These are phyloP conservation scores for Mythimna vitellina DNA, from an alignment of 2,888 invertebrate genomes.

Conservation along the genomic window DNA sequence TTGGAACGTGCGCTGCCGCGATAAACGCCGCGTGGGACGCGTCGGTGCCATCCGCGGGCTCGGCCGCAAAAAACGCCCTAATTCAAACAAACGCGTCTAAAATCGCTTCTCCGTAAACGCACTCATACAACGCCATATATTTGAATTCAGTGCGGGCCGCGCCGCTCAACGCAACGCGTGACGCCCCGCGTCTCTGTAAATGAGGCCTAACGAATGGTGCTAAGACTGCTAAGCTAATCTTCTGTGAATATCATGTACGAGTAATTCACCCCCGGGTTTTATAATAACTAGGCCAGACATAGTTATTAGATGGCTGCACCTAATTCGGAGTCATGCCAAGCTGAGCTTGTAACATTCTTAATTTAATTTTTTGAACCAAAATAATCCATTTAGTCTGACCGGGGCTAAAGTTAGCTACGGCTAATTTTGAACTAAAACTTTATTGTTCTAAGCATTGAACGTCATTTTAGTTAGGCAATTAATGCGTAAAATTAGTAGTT, in stretches of 20 bases:
- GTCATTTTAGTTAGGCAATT: not conserved
- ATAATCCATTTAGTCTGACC: slow-evolving; percentile 16
- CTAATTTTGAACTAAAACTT: slow-evolving; percentile 1
- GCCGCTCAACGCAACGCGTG: no score
- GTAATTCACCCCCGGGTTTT: slow-evolving; percentile 32
- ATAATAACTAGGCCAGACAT: slow-evolving; percentile 38
- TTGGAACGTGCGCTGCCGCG: no score
- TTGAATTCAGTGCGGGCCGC: no score
- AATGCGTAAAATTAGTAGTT: not conserved
- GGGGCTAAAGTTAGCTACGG: slow-evolving; percentile 1
- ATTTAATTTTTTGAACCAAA: slow-evolving; percentile 29
- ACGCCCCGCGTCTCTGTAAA: no score
- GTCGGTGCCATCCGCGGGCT: no score
- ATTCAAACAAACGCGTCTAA: no score
- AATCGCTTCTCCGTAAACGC: no score
- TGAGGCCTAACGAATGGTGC: no score
- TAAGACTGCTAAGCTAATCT: slow-evolving; percentile 14
- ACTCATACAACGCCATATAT: no score
- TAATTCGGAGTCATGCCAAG: slow-evolving; percentile 23
- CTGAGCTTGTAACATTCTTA: slow-evolving; percentile 30
- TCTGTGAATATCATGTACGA: slow-evolving; percentile 9
- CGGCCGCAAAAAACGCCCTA: no score
- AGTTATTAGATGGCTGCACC: slow-evolving; percentile 31
- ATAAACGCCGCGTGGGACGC: no score
- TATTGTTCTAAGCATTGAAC: slow-evolving; percentile 3